phyloP scores from a whole-genome alignment of 2,888 invertebrate genomes.

The Palloptera scutellata region DNA sequence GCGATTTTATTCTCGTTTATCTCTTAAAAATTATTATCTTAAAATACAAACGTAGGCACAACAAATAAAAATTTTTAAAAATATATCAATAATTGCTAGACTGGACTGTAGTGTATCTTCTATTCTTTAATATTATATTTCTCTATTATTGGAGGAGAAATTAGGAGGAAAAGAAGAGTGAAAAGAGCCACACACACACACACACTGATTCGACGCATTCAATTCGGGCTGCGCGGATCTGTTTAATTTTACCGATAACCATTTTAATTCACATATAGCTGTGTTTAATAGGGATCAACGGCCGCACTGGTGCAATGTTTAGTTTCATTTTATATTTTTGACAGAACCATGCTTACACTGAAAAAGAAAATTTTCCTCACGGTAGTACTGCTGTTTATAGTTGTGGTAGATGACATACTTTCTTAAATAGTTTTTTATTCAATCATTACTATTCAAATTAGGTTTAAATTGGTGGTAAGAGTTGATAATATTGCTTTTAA shows the following conservation, averaged over 20 bases:
- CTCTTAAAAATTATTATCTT: conserved; percentile 40
- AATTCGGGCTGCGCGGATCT: conserved; percentile 13
- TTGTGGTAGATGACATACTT: too few relatives aligned
- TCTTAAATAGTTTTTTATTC: too few relatives aligned
- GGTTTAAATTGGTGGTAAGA: too few relatives aligned
- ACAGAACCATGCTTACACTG: not conserved
- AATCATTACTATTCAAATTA: too few relatives aligned
- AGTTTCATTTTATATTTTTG: not conserved
- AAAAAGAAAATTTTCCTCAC: not conserved
- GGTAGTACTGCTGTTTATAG: conserved; percentile 18
- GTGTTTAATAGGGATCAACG: too few relatives aligned
- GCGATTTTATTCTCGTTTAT: conserved; percentile 30
- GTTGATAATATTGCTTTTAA: too few relatives aligned
- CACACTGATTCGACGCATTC: conserved; percentile 30
- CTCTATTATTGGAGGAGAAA: conserved; percentile 37
- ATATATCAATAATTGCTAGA: conserved; percentile 47
- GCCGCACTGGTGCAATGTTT: too few relatives aligned
- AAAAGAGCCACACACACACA: conserved; percentile 32
- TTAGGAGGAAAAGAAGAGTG: conserved; percentile 19
- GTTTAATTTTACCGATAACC: conserved; percentile 36
- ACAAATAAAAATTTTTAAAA: conserved; percentile 50
- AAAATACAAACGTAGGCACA: conserved; percentile 50
- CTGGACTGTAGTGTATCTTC: conserved; percentile 39
- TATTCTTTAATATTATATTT: conserved; percentile 39
- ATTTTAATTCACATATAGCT: conserved; percentile 39